Percentiles rank a stretch among this genome's conserved stretches.
phyloP scores from a whole-genome alignment of 2,888 invertebrate species.

The Papilio elwesi region DNA sequence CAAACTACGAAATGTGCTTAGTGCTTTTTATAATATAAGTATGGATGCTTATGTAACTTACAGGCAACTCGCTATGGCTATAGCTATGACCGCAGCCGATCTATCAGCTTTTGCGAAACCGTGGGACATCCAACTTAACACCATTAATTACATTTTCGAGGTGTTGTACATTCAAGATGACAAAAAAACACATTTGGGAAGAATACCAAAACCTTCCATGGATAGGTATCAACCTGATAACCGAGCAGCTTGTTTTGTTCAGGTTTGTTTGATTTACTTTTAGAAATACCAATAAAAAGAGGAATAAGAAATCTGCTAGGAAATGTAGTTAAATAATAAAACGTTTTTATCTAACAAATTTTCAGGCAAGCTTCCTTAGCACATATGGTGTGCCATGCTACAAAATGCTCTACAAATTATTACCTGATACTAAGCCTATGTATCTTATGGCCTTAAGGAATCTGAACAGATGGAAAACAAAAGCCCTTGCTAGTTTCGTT shows the following conservation, averaged over 20 bases:
- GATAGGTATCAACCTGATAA: conserved; percentile 88
- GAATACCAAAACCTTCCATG: conserved; percentile 92
- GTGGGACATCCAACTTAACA: conserved; percentile 91
- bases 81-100: conserved; percentile 93
- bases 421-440: conserved; percentile 89
- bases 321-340: not conserved
- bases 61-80: conserved; percentile 87
- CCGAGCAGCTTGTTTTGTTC: conserved; percentile 90
- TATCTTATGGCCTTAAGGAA: conserved; percentile 86
- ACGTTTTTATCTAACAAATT: conserved; percentile 26
- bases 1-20: too few species aligned
- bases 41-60: too few species aligned
- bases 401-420: conserved; percentile 85
- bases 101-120: conserved; percentile 93
- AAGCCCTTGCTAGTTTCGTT: conserved; percentile 47
- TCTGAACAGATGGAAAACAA: conserved; percentile 60
- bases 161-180: conserved; percentile 93
- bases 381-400: conserved; percentile 93
- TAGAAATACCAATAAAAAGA: not conserved
- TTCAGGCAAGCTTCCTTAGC: conserved; percentile 91
- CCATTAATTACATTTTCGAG: conserved; percentile 91
- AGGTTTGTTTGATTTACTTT: conserved; percentile 73
- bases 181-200: conserved; percentile 87
- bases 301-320: too few species aligned
- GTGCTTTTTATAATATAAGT: too few species aligned